Conservation (phyloP, 2,888 invertebrate genomes). For the Odiellus spinosus region DNA sequence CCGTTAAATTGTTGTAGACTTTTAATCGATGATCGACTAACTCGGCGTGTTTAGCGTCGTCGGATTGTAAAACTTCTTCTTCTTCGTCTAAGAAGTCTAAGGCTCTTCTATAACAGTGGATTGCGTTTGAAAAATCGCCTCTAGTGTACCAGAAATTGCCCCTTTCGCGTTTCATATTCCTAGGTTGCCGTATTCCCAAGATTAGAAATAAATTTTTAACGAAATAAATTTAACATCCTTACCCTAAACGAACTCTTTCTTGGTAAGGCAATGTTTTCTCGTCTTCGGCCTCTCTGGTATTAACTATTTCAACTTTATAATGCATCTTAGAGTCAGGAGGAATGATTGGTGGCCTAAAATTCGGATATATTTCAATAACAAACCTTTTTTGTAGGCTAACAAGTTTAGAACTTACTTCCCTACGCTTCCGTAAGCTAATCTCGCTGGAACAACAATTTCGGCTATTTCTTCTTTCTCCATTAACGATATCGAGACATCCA, state of each 20-base stretch:
- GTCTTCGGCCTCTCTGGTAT: slow-evolving; percentile 43
- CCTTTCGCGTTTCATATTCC: slow-evolving; percentile 57
- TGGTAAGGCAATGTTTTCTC: slow-evolving; percentile 46
- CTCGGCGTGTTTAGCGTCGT: slow-evolving; percentile 20
- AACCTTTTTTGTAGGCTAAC: too few species aligned
- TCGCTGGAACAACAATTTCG: slow-evolving; percentile 50
- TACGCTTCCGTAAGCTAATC: slow-evolving; percentile 64
- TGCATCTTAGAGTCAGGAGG: slow-evolving; percentile 47
- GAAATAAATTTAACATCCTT: slow-evolving; percentile 21
- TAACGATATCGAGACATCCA: slow-evolving; percentile 66
- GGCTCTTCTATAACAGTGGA: slow-evolving; percentile 58
- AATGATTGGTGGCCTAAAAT: slow-evolving; percentile 40
- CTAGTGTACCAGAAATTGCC: slow-evolving; percentile 84
- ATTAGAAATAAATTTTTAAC: not conserved
- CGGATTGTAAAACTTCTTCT: slow-evolving; percentile 1
- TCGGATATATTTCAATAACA: slow-evolving; percentile 1
- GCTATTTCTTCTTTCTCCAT: slow-evolving; percentile 71
- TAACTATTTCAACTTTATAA: slow-evolving; percentile 54
- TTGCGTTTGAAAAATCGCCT: slow-evolving; percentile 59
- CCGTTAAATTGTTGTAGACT: slow-evolving; percentile 81
- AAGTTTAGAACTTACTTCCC: slow-evolving; percentile 36
- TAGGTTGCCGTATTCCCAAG: slow-evolving; percentile 29
- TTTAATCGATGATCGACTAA: slow-evolving; percentile 63
- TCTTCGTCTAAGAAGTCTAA: slow-evolving; percentile 11
- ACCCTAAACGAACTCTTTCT: slow-evolving; percentile 62